These are phyloP conservation scores for Pomatorhinus ruficollis DNA, from an alignment of 2,113 vertebrate genomes.

Conservation along the genomic window DNA sequence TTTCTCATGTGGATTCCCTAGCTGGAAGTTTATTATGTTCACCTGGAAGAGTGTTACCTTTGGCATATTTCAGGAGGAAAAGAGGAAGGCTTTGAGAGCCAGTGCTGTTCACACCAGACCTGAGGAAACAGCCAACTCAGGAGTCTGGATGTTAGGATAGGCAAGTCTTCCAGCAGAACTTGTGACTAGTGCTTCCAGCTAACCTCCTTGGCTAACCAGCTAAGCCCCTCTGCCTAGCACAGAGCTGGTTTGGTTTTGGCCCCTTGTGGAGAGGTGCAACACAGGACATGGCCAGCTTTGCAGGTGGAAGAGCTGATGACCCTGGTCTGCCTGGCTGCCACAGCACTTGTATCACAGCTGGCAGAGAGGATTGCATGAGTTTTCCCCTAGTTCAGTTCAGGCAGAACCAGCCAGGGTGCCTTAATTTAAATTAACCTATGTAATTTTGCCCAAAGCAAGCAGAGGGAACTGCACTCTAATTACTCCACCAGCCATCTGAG, in stretches of 20 bases:
- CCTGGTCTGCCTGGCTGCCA: neutral
- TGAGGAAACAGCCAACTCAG: neutral
- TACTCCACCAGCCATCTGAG: neutral
- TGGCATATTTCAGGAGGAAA: neutral
- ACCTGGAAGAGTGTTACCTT: neutral
- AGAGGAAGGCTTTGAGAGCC: neutral
- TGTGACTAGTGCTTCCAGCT: neutral
- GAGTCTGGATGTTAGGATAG: neutral
- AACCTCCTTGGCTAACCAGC: neutral
- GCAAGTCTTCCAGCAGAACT: neutral
- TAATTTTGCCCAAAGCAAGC: neutral
- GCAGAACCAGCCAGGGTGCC: neutral
- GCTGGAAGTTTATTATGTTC: neutral
- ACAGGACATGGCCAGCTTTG: neutral
- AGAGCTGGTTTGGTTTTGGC: neutral
- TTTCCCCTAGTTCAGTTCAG: neutral
- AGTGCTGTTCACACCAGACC: neutral
- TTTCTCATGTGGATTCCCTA: neutral
- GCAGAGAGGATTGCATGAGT: neutral
- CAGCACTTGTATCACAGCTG: fast-evolving
- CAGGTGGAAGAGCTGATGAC: neutral
- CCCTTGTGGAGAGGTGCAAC: neutral
- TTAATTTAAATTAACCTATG: neutral
- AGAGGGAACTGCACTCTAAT: neutral
- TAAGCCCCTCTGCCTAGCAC: neutral